Percentiles rank a stretch among this genome's conserved stretches.
Conservation (phyloP, 1,140 invertebrate genomes). For the Psix sp. region DNA sequence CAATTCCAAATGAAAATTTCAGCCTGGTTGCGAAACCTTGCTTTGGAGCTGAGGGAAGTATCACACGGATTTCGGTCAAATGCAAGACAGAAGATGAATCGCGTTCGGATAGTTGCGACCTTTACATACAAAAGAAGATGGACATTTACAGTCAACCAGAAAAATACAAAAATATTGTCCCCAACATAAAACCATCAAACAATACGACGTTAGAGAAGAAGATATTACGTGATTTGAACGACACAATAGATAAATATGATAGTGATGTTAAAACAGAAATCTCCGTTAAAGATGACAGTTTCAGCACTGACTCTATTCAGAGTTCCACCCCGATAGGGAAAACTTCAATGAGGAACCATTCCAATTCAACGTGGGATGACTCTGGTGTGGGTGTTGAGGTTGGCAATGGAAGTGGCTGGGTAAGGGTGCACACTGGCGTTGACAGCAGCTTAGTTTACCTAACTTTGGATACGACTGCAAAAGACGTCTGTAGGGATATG, state of each 20-base stretch:
- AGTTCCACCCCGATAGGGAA: slow-evolving; percentile 56
- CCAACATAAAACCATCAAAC: background rate
- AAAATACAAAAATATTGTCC: slow-evolving; percentile 13
- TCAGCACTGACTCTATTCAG: slow-evolving; percentile 69
- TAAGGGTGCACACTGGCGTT: slow-evolving; percentile 80
- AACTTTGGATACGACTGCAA: slow-evolving; percentile 79
- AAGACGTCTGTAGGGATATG: slow-evolving; percentile 80
- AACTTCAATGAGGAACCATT: slow-evolving; percentile 21
- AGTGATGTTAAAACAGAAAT: slow-evolving; percentile 48
- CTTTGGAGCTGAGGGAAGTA: slow-evolving; percentile 28
- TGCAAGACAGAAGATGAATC: slow-evolving; percentile 28
- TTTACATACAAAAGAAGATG: slow-evolving; percentile 40
- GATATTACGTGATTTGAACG: slow-evolving; percentile 69
- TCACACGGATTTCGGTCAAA: slow-evolving; percentile 49
- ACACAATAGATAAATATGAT: slow-evolving; percentile 71
- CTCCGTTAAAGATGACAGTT: slow-evolving; percentile 55
- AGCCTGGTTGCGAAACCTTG: slow-evolving; percentile 60
- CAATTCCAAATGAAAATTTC: slow-evolving; percentile 64
- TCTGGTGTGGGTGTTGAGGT: slow-evolving; percentile 73
- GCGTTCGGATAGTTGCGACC: slow-evolving; percentile 44
- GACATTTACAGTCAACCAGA: slow-evolving; percentile 43
- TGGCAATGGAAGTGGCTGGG: slow-evolving; percentile 76
- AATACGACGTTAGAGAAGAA: slow-evolving; percentile 56
- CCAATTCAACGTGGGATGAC: slow-evolving; percentile 70
- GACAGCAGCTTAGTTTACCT: slow-evolving; percentile 80